phyloP scores from a whole-genome alignment of 30 jellyfish, hydroid and myxozoan genomes.

The Catostylus mosaicus region DNA sequence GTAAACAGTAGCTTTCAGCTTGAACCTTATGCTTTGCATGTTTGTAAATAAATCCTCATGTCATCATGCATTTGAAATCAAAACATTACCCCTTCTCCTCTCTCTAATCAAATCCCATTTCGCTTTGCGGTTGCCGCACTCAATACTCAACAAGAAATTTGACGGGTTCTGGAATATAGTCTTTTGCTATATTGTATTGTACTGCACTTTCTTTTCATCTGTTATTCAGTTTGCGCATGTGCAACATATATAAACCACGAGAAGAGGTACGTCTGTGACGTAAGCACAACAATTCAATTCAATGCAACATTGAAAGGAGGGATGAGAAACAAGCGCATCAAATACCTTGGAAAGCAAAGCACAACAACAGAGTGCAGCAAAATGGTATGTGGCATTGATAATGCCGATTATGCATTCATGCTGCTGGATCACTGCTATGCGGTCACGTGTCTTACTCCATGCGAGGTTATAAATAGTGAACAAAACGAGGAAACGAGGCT shows the following conservation, averaged over 20 bases:
- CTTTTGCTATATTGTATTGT: no score
- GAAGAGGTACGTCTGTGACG: conserved; percentile 35
- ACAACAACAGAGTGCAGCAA: conserved; percentile 24
- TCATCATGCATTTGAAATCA: no score
- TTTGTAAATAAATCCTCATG: no score
- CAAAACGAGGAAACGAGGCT: conserved; percentile 46
- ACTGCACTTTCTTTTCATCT: not conserved
- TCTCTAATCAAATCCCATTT: no score
- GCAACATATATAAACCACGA: conserved; percentile 4
- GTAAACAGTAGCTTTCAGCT: no score
- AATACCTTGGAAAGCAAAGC: conserved; percentile 36
- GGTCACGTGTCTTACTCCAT: conserved; percentile 53
- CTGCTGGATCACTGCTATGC: conserved; percentile 39
- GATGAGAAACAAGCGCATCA: conserved; percentile 35
- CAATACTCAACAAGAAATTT: no score
- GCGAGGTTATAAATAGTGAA: conserved; percentile 34
- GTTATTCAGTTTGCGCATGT: conserved; percentile 2
- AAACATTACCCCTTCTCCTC: no score
- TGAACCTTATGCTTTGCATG: no score
- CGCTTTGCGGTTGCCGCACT: no score
- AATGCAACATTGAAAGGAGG: conserved; percentile 65
- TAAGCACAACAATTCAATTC: conserved; percentile 15
- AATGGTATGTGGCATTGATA: conserved; percentile 33
- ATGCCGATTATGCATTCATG: conserved; percentile 58
- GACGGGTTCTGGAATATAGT: no score